These are phyloP conservation scores for Apocheima hispidaria DNA, from an alignment of 2,888 invertebrate species.

Conservation along the genomic window DNA sequence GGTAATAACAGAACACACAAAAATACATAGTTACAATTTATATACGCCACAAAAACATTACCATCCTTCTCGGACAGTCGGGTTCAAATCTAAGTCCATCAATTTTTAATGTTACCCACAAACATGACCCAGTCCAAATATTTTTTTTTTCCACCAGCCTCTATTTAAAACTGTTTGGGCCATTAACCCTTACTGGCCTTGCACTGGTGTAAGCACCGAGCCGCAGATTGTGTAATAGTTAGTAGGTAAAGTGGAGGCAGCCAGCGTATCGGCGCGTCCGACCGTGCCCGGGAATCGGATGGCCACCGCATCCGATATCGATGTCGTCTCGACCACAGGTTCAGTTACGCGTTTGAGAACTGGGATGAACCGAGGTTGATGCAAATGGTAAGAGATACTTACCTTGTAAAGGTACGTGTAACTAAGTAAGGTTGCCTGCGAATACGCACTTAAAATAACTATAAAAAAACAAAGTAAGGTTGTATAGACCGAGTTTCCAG, in stretches of 20 bases:
- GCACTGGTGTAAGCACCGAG: slow-evolving; percentile 37
- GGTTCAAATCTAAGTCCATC: no score
- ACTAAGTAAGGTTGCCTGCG: no score
- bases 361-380: not conserved
- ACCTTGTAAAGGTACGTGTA: not conserved
- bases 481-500: no score
- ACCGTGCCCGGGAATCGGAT: slow-evolving; percentile 70
- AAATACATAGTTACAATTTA: no score
- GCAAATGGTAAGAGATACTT: not conserved
- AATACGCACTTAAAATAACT: no score
- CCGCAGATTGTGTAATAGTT: slow-evolving; percentile 3
- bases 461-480: no score
- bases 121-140: not conserved
- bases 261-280: slow-evolving; percentile 68
- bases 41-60: no score
- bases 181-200: slow-evolving; percentile 42
- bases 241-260: slow-evolving; percentile 5
- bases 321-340: slow-evolving; percentile 20
- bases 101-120: not conserved
- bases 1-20: no score
- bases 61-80: no score
- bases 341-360: slow-evolving; percentile 32
- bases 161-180: slow-evolving; percentile 47
- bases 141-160: slow-evolving; percentile 2
- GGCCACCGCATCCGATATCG: slow-evolving; percentile 67